Base-by-base conservation (phyloP, 1,140 invertebrate genomes). In the Nilaparvata lugens region DNA sequence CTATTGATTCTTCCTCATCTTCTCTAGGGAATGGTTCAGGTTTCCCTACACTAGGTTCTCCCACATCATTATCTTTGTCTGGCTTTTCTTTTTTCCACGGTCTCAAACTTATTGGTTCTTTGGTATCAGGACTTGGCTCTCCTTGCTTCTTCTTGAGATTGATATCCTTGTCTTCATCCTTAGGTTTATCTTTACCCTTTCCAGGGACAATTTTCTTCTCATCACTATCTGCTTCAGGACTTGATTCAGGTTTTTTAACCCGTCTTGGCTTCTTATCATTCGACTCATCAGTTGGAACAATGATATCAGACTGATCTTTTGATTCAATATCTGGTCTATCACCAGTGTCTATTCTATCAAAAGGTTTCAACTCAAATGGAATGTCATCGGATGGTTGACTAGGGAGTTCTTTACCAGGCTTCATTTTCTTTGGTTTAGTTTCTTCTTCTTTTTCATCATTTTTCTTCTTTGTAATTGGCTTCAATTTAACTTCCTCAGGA, bases 71-170 rank as follows among this genome's bases (percentile, higher is more conserved):
- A 16, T 65, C 62, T 51, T 61, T 35, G 40, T 56, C 54, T 28
- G 62, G 59, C 40, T 66, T 58, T 42, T 66, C 65, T 60, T 65
- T 61, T 19, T 53, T 64, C 66, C 65, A 59, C 28, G 66, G 66
- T 62, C 67, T 70, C 52, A 65, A 58, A 53, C 58, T 63, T 11
- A 70, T 63, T 63, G 62, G 52, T 61, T 72, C 68, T 2, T 65
- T 63, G 31, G 65, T 24, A 56, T 69, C 70, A 43, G 69, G 67
- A 43, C 70, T 66, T 16, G 64, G 64, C 56, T 60, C 70, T 63
- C 64, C 72, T 74, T 69, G 73, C 42, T 78, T 72, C 55, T 75
- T 74, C 58, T 75, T 78, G 9, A 69, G 70, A 63, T 68, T 67
- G 5, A 77, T 68, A 63, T 75, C 70, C 64, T 76, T 70, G 45